phyloP scores from a whole-genome alignment of 1,140 invertebrate species.

The Trichoplusia ni region DNA sequence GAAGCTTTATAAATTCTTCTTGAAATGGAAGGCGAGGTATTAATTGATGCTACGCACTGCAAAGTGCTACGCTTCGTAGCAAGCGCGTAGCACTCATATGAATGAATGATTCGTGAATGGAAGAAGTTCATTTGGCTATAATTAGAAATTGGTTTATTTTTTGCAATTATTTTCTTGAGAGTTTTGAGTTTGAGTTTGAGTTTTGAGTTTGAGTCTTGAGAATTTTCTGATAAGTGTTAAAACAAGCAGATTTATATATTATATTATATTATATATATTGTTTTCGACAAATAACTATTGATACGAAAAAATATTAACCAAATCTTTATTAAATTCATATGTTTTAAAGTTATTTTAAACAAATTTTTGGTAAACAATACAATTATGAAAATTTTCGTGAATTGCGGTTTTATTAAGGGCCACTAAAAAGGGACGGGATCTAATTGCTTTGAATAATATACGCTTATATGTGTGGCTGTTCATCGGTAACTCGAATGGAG shows the following conservation, averaged over 20 bases:
- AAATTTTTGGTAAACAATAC: conserved; percentile 35
- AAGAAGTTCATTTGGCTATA: no score
- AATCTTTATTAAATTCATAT: no score
- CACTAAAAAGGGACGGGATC: conserved; percentile 51
- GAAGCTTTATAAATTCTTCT: conserved; percentile 37
- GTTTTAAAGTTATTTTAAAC: no score
- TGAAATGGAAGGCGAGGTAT: conserved; percentile 4
- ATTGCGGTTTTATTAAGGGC: conserved; percentile 48
- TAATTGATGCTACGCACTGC: conserved; percentile 1
- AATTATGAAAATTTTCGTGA: conserved; percentile 46
- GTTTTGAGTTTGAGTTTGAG: no score
- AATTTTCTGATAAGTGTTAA: not conserved
- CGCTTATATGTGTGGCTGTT: conserved; percentile 36
- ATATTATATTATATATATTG: no score
- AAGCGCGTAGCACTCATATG: conserved; percentile 1
- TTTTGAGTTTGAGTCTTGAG: not conserved
- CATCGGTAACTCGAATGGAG: conserved; percentile 40
- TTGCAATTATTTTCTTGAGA: no score
- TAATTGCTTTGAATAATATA: conserved; percentile 68
- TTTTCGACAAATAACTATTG: no score
- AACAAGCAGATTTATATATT: no score
- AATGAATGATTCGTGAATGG: no score
- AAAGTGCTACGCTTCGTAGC: conserved; percentile 8
- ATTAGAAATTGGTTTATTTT: no score
- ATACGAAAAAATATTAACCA: no score